Evolutionary conservation across 2,113 vertebrate genomes (phyloP).

Genomic region (Chionodraco myersi): DNA sequence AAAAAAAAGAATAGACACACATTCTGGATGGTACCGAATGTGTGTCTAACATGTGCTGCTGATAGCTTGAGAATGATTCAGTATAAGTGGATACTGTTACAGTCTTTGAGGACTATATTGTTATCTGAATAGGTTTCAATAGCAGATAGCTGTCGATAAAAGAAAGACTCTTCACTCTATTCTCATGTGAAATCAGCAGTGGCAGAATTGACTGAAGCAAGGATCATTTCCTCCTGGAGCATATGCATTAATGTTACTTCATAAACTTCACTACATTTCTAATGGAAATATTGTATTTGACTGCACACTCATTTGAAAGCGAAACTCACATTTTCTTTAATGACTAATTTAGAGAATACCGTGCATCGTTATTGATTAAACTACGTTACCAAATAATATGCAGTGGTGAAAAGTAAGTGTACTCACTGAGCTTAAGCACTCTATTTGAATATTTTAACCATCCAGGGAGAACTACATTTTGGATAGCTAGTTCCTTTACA

Average conservation of each 20-base stretch:
- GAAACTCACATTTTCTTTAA: neutral
- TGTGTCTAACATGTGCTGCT: neutral
- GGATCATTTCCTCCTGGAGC: neutral
- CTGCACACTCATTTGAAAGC: neutral
- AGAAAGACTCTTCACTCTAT: neutral
- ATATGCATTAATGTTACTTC: neutral
- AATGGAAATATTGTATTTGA: neutral
- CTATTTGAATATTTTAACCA: neutral
- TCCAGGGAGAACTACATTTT: neutral
- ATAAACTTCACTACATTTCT: neutral
- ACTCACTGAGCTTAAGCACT: neutral
- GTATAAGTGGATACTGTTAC: neutral
- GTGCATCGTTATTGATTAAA: neutral
- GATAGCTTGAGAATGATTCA: neutral
- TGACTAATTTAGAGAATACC: neutral
- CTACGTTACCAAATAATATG: neutral
- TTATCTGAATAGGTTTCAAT: neutral
- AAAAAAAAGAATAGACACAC: constrained; percentile 6
- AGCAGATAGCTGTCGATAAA: neutral
- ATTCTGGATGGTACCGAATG: neutral
- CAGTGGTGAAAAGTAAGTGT: neutral
- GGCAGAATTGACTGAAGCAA: neutral
- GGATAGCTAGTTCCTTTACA: constrained; percentile 15
- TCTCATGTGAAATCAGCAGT: neutral
- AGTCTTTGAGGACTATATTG: neutral